Evolutionary conservation across 2,113 vertebrate species (phyloP).

Genomic region (Falcunculus frontatus): DNA sequence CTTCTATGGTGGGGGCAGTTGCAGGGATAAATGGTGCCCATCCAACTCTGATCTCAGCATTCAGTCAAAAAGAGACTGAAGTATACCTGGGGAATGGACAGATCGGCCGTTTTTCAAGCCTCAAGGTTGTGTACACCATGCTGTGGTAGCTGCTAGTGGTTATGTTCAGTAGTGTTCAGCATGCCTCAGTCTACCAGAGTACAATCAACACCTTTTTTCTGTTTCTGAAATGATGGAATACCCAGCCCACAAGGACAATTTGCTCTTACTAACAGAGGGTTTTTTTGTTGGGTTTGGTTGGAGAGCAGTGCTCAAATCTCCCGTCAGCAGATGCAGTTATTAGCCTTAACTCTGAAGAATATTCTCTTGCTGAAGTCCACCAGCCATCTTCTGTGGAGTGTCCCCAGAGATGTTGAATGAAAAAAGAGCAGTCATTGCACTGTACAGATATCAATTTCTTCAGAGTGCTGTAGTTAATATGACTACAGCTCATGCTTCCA

Average conservation of each 20-base stretch:
- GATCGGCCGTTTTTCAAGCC: not conserved
- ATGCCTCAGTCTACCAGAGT: not conserved
- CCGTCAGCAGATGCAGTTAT: not conserved
- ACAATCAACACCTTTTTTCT: not conserved
- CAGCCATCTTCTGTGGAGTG: not conserved
- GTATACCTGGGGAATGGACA: not conserved
- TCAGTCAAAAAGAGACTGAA: not conserved
- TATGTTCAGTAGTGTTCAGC: not conserved
- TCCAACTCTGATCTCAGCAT: not conserved
- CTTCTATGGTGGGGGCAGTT: not conserved
- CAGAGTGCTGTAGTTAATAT: not conserved
- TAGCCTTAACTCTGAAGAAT: not conserved
- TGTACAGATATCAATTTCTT: not conserved
- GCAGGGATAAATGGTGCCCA: not conserved
- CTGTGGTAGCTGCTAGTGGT: not conserved
- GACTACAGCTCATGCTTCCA: not conserved
- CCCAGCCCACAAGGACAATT: not conserved
- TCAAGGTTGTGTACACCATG: accelerated
- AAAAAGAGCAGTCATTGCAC: not conserved
- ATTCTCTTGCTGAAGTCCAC: not conserved
- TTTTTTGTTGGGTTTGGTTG: not conserved
- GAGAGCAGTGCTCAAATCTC: not conserved
- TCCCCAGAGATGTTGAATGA: not conserved
- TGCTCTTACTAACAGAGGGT: not conserved
- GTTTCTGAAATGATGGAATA: not conserved